Percentiles rank a stretch among this genome's conserved stretches.
phyloP scores from a whole-genome alignment of 2,797 vertebrate genomes.

The Cyprinella venusta region DNA sequence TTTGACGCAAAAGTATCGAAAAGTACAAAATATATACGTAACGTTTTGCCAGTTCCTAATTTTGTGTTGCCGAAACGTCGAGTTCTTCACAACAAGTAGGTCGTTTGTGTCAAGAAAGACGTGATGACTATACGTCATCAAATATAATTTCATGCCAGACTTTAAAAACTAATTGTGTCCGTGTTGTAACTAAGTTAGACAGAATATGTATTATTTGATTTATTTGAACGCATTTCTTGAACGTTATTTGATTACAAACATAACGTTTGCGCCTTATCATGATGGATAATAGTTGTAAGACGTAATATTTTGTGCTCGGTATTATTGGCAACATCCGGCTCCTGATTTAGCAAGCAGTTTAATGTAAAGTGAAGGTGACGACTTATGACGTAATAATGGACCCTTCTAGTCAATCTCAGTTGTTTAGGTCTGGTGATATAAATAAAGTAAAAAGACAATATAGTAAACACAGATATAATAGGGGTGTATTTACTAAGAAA shows the following conservation, averaged over 20 bases:
- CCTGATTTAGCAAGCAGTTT: not conserved
- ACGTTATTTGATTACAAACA: too few relatives aligned
- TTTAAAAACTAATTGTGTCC: not conserved
- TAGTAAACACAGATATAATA: not conserved
- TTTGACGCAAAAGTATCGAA: not conserved
- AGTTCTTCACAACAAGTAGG: not conserved
- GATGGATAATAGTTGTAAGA: not conserved
- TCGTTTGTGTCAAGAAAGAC: not conserved
- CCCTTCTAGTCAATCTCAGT: not conserved
- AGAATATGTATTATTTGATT: too few relatives aligned
- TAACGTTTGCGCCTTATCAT: not conserved
- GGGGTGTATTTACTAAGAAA: not conserved
- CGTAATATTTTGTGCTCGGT: too few relatives aligned
- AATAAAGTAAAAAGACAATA: not conserved
- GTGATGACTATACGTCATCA: not conserved
- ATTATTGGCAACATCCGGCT: not conserved
- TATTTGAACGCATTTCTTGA: not conserved
- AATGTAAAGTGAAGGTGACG: not conserved
- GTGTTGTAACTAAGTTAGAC: not conserved
- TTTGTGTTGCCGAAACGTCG: not conserved
- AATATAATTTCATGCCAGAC: not conserved
- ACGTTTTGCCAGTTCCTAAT: too few relatives aligned
- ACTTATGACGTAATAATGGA: not conserved
- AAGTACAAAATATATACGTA: not conserved
- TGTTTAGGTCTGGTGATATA: not conserved